Evolutionary conservation across 2,113 vertebrate genomes (phyloP).

Genomic region (Erythrocebus patas): DNA sequence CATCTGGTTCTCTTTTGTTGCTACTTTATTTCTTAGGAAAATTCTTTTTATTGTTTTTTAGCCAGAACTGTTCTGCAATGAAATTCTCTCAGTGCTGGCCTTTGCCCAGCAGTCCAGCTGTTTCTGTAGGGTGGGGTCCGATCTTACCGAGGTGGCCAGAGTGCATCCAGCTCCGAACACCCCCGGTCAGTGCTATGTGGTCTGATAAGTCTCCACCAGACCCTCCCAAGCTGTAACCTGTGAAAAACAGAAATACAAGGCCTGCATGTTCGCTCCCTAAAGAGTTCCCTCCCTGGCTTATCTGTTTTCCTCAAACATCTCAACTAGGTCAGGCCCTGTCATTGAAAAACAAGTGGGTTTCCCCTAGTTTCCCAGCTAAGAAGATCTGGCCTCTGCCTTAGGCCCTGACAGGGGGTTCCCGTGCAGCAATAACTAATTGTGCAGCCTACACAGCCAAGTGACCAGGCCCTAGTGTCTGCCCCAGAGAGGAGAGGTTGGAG

Average conservation of each 20-base stretch:
- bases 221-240: background rate
- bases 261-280: background rate
- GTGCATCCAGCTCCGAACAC: background rate
- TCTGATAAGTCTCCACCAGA: background rate
- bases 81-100: background rate
- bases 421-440: background rate
- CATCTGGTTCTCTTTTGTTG: background rate
- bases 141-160: background rate
- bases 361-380: background rate
- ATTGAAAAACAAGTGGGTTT: background rate
- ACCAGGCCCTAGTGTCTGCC: background rate
- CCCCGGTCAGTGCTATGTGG: fast-evolving
- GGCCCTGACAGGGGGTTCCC: background rate
- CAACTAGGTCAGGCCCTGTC: background rate
- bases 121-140: background rate
- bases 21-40: background rate
- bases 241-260: background rate
- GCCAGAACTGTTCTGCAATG: background rate
- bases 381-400: background rate
- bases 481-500: background rate
- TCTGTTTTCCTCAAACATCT: background rate
- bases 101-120: background rate
- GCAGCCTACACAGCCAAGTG: background rate
- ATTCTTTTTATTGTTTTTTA: background rate
- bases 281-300: background rate